phyloP scores from a whole-genome alignment of 2,888 invertebrate genomes.

The Andricus curvator region DNA sequence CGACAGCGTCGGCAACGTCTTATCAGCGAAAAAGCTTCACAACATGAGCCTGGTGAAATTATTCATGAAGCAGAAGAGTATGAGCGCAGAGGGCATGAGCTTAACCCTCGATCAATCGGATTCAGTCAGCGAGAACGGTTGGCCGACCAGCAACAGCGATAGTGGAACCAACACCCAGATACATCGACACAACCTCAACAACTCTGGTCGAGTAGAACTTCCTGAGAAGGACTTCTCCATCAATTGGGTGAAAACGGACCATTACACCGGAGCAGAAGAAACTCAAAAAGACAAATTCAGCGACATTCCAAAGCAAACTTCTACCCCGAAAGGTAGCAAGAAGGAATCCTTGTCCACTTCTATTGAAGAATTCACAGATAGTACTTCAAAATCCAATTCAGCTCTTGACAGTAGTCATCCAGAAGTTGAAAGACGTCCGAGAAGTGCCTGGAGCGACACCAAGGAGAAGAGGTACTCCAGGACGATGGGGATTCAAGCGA shows the following conservation, averaged over 20 bases:
- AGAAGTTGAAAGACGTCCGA: slow-evolving; percentile 36
- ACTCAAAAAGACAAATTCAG: slow-evolving; percentile 59
- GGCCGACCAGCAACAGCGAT: slow-evolving; percentile 85
- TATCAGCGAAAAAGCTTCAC: slow-evolving; percentile 80
- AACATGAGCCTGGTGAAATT: slow-evolving; percentile 91
- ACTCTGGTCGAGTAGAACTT: slow-evolving; percentile 56
- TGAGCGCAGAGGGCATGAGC: slow-evolving; percentile 87
- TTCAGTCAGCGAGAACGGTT: slow-evolving; percentile 84
- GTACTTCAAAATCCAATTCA: slow-evolving; percentile 73
- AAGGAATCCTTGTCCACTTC: slow-evolving; percentile 79
- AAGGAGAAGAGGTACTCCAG: slow-evolving; percentile 62
- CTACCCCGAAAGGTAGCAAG: slow-evolving; percentile 74
- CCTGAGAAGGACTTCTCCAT: slow-evolving; percentile 73
- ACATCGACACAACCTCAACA: slow-evolving; percentile 67
- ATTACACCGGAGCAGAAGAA: slow-evolving; percentile 55
- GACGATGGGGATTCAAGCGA: slow-evolving; percentile 70
- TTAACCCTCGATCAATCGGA: slow-evolving; percentile 86
- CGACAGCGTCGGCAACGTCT: slow-evolving; percentile 69
- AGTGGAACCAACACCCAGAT: slow-evolving; percentile 80
- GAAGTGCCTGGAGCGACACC: slow-evolving; percentile 41
- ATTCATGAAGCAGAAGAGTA: slow-evolving; percentile 94
- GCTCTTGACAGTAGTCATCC: slow-evolving; percentile 54
- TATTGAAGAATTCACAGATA: slow-evolving; percentile 79
- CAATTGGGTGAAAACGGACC: slow-evolving; percentile 74
- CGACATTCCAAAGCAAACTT: slow-evolving; percentile 50